phyloP scores from a whole-genome alignment of 1,140 invertebrate genomes.

The Eupristina koningsbergeri region DNA sequence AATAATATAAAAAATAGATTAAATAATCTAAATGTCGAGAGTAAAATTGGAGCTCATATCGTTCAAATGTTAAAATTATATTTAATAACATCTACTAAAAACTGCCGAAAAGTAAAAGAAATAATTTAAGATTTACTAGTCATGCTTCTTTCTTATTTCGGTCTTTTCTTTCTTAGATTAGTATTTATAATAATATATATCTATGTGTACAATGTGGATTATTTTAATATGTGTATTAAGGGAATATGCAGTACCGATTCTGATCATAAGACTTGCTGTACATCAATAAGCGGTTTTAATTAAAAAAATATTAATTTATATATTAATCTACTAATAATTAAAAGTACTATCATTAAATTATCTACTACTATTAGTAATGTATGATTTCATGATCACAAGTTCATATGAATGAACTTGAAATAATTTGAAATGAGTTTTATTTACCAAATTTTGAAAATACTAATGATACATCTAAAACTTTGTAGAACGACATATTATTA shows the following conservation, averaged over 20 bases:
- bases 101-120: conserved; percentile 14
- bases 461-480: neutral
- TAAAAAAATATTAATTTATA: neutral
- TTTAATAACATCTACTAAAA: conserved; percentile 30
- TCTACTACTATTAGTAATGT: no score
- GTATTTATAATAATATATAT: conserved; percentile 60
- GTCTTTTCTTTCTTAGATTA: conserved; percentile 51
- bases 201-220: conserved; percentile 59
- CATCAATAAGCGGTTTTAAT: neutral
- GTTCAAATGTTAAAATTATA: conserved; percentile 35
- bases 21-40: conserved; percentile 54
- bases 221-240: conserved; percentile 61
- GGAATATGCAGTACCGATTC: neutral
- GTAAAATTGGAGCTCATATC: conserved; percentile 33
- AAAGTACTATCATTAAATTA: no score
- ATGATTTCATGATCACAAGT: no score
- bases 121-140: conserved; percentile 44
- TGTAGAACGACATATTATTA: neutral
- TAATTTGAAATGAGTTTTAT: no score
- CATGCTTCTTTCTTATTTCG: conserved; percentile 30
- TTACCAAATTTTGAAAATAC: neutral
- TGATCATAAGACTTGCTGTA: neutral
- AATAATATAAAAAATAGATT: conserved; percentile 56
- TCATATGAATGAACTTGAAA: no score
- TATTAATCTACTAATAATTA: no score